phyloP scores from a whole-genome alignment of 1,140 invertebrate genomes.

The Potamilus streckersoni region DNA sequence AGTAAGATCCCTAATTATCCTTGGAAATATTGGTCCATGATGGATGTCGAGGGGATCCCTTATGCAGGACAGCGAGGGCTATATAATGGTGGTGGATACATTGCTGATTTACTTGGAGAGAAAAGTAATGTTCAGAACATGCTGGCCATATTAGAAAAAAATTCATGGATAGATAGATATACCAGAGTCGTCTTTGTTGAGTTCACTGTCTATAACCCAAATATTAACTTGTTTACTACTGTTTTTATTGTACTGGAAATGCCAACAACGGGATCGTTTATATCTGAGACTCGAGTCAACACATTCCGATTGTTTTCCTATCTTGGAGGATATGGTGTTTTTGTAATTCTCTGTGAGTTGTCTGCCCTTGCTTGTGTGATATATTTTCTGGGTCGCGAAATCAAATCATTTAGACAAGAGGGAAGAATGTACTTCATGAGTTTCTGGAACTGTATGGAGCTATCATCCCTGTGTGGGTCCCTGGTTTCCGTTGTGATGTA shows the following conservation, averaged over 20 bases:
- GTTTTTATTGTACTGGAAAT: slow-evolving; percentile 51
- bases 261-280: slow-evolving; percentile 36
- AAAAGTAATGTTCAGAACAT: slow-evolving; percentile 49
- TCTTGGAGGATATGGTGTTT: slow-evolving; percentile 57
- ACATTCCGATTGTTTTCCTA: slow-evolving; percentile 57
- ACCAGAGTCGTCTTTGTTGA: slow-evolving; percentile 71
- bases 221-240: slow-evolving; percentile 57
- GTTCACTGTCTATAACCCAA: slow-evolving; percentile 71
- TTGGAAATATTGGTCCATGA: slow-evolving; percentile 43
- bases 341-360: slow-evolving; percentile 60
- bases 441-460: slow-evolving; percentile 57
- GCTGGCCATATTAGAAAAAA: slow-evolving; percentile 55
- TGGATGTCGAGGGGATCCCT: slow-evolving; percentile 54
- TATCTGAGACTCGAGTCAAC: slow-evolving; percentile 34
- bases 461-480: slow-evolving; percentile 42
- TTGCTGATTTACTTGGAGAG: slow-evolving; percentile 66
- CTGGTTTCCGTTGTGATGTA: slow-evolving; percentile 48
- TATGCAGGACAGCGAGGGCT: slow-evolving; percentile 63
- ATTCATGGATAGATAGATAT: slow-evolving; percentile 69
- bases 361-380: slow-evolving; percentile 49
- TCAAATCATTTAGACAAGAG: slow-evolving; percentile 37
- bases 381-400: slow-evolving; percentile 50
- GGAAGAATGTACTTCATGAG: slow-evolving; percentile 62
- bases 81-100: slow-evolving; percentile 71
- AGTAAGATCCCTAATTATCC: slow-evolving; percentile 30